Evolutionary conservation across 1,140 invertebrate species (phyloP).

Genomic region (Drosophila seguyi): DNA sequence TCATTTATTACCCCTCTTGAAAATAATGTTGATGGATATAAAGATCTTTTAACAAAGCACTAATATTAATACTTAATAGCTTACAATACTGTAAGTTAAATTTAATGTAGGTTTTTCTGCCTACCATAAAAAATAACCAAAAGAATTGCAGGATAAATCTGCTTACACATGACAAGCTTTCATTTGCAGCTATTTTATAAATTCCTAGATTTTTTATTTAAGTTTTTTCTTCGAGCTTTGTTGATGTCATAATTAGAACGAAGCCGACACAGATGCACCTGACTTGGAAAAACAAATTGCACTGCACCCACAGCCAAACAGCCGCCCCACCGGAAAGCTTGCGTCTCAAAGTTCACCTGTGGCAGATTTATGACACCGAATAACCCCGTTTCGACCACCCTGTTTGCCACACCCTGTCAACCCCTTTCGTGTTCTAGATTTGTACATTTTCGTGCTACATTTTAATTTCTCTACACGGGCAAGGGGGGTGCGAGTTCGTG

Average conservation of each 20-base stretch:
- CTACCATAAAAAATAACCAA: not conserved
- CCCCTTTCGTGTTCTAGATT: slow-evolving; percentile 73
- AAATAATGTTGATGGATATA: not conserved
- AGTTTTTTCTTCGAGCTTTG: slow-evolving; percentile 39
- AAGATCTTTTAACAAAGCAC: too few relatives aligned
- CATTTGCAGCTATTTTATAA: not conserved
- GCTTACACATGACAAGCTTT: not conserved
- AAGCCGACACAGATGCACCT: slow-evolving; percentile 53
- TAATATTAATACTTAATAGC: too few relatives aligned
- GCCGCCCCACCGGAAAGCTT: slow-evolving; percentile 2
- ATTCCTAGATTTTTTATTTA: not conserved
- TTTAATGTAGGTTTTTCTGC: not conserved
- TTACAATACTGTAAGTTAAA: not conserved
- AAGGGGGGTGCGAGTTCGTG: not conserved
- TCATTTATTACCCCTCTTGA: not conserved
- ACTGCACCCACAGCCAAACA: slow-evolving; percentile 44
- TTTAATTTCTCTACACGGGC: slow-evolving; percentile 63
- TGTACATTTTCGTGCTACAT: slow-evolving; percentile 78
- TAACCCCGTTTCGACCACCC: slow-evolving; percentile 55
- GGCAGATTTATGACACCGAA: slow-evolving; percentile 77
- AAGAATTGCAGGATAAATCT: not conserved
- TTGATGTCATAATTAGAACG: slow-evolving; percentile 68
- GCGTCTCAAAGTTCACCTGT: slow-evolving; percentile 51
- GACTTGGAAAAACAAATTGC: slow-evolving; percentile 75
- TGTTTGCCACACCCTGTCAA: slow-evolving; percentile 28